These are phyloP conservation scores for Mastomys natalensis DNA, from an alignment of 2,113 vertebrate genomes.

Conservation along the genomic window DNA sequence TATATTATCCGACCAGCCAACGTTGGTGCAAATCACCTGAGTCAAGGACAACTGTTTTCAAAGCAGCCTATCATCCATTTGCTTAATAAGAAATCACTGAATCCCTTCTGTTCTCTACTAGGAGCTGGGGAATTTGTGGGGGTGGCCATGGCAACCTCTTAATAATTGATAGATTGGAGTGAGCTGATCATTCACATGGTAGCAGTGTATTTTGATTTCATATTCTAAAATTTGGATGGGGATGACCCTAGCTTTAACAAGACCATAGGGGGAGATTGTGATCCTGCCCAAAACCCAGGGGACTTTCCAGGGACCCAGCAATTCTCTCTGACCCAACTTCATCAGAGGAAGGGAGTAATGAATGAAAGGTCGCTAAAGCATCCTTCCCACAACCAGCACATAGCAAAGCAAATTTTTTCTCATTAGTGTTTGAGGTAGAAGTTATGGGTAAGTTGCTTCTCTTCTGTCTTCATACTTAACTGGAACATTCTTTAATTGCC, in stretches of 20 bases:
- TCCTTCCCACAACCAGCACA: background rate
- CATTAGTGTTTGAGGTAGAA: background rate
- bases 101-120: background rate
- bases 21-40: background rate
- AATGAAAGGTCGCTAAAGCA: background rate
- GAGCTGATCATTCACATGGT: background rate
- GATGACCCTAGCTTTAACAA: background rate
- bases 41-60: background rate
- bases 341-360: background rate
- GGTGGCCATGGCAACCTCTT: background rate
- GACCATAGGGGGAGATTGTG: background rate
- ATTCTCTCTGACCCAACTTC: background rate
- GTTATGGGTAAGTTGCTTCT: background rate
- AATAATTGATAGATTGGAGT: background rate
- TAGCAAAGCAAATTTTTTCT: background rate
- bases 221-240: background rate
- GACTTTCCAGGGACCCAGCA: background rate
- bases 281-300: background rate
- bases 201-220: background rate
- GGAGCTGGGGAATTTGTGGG: background rate
- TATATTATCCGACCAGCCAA: background rate
- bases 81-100: background rate
- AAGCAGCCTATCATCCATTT: background rate
- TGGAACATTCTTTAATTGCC: slow-evolving; percentile 18
- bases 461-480: background rate